Evolutionary conservation across 1,140 invertebrate species (phyloP).

Genomic region (Temnothorax longispinosus): DNA sequence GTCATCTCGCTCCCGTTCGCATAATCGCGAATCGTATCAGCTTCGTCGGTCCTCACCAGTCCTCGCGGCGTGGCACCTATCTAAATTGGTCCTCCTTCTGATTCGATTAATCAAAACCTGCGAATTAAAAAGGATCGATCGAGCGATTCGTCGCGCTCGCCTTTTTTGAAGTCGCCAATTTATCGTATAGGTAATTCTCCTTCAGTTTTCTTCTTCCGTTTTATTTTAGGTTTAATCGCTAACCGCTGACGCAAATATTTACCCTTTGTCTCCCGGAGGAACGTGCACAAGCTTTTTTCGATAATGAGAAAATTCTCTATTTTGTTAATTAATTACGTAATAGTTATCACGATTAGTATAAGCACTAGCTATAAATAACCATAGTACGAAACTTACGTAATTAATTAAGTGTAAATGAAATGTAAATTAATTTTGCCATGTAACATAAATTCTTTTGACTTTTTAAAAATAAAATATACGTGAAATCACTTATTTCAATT

Average conservation of each 20-base stretch:
- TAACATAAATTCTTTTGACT: background rate
- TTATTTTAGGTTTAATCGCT: background rate
- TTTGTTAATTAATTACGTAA: background rate
- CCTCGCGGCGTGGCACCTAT: background rate
- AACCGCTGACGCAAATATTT: background rate
- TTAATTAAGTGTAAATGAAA: constrained; percentile 10
- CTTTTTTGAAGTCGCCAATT: background rate
- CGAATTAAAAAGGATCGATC: background rate
- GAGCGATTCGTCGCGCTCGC: background rate
- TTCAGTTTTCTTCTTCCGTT: background rate
- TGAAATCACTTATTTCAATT: background rate
- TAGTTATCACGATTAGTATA: background rate
- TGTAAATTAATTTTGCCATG: background rate
- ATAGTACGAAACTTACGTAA: background rate
- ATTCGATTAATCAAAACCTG: constrained; percentile 15
- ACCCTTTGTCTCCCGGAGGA: background rate
- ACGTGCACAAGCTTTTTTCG: background rate
- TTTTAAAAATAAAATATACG: background rate
- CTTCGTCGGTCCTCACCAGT: background rate
- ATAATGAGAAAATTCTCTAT: background rate
- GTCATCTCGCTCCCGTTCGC: constrained; percentile 22
- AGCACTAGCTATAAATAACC: background rate
- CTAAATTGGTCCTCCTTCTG: background rate
- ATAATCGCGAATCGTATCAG: background rate
- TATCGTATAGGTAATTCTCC: background rate